These are phyloP conservation scores for Microtus montanus DNA, from an alignment of 2,113 vertebrate genomes.

Conservation along the genomic window DNA sequence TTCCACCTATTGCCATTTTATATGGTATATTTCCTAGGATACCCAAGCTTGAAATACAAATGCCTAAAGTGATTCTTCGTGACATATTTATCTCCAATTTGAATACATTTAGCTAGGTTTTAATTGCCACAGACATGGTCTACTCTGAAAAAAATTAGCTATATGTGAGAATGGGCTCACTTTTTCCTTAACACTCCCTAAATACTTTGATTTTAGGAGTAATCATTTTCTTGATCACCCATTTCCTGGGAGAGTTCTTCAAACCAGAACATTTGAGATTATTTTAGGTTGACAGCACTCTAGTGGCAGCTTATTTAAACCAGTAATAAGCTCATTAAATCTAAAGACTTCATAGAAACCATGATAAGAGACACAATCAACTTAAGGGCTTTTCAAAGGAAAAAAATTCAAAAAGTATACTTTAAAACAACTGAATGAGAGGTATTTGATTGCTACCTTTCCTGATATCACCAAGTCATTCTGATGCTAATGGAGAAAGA, in stretches of 20 bases:
- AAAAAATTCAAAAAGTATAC: conserved; percentile 67
- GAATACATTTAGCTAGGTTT: background rate
- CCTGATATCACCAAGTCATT: conserved; percentile 54
- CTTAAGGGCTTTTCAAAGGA: conserved; percentile 71
- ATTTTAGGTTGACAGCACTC: conserved; percentile 78
- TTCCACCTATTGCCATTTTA: background rate
- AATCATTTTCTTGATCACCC: conserved; percentile 76
- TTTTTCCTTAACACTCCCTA: conserved; percentile 52
- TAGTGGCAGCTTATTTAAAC: conserved; percentile 78
- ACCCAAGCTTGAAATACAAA: background rate
- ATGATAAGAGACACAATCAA: conserved; percentile 78
- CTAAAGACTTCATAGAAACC: conserved; percentile 78
- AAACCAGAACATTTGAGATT: conserved; percentile 74
- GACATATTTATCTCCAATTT: background rate
- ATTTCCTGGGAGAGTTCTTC: conserved; percentile 73
- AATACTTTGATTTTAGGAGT: conserved; percentile 70
- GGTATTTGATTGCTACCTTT: conserved; percentile 66
- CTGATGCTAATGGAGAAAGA: conserved; percentile 51
- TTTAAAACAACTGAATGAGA: conserved; percentile 74
- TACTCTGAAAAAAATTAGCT: conserved; percentile 28
- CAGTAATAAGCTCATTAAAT: conserved; percentile 80
- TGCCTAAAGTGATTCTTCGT: background rate
- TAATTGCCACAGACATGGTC: conserved; percentile 49
- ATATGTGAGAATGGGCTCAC: conserved; percentile 2
- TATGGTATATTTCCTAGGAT: background rate